A percentile compares a stretch with the other conserved stretches of the same genome.
These are phyloP conservation scores for Sinella curviseta DNA, from an alignment of 1,140 invertebrate genomes.

Conservation along the genomic window DNA sequence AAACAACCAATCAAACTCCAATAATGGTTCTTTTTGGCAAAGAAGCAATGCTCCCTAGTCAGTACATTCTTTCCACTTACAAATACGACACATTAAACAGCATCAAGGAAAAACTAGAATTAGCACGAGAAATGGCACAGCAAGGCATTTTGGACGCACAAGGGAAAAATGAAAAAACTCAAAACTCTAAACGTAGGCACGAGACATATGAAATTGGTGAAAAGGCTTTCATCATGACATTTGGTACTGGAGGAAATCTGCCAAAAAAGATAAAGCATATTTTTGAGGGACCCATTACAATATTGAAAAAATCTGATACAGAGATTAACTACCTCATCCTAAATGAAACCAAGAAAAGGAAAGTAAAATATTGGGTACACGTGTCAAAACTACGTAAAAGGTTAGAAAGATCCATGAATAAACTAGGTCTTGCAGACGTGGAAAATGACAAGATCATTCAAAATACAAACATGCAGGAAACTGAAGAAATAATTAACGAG, in stretches of 20 bases:
- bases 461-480: no score
- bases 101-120: not conserved
- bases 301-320: not conserved
- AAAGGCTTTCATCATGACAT: not conserved
- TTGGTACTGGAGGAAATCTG: not conserved
- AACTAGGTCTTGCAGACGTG: no score
- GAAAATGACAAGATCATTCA: no score
- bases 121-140: not conserved
- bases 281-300: not conserved
- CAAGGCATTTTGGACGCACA: not conserved
- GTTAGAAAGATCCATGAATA: no score
- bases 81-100: not conserved
- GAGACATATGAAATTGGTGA: not conserved
- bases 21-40: not conserved
- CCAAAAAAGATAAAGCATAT: not conserved
- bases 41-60: not conserved
- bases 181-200: not conserved
- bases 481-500: no score
- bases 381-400: no score
- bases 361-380: no score
- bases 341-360: not conserved
- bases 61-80: not conserved
- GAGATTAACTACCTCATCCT: not conserved
- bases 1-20: not conserved
- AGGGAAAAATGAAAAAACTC: not conserved